Percentiles rank a stretch among this genome's conserved stretches.
Conservation (phyloP, 2,113 vertebrate genomes). For the Saimiri boliviensis region DNA sequence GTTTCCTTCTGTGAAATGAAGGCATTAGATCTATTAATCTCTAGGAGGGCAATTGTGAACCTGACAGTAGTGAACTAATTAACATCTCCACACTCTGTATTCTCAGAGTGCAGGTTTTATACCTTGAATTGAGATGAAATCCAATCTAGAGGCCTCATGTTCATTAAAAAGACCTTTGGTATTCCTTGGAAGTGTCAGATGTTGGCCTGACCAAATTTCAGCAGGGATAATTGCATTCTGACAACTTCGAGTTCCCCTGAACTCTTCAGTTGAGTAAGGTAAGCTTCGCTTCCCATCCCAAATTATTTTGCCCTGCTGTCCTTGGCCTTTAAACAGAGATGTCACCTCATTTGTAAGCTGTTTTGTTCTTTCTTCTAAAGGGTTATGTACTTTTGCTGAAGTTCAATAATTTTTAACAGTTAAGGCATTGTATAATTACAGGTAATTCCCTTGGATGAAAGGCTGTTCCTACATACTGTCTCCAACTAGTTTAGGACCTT, state of each 20-base stretch:
- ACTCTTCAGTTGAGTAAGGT: not conserved
- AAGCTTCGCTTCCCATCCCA: slow-evolving; percentile 37
- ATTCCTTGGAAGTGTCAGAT: slow-evolving; percentile 63
- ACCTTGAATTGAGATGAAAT: slow-evolving; percentile 59
- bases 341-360: slow-evolving; percentile 33
- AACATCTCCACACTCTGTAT: slow-evolving; percentile 40
- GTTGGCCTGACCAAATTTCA: slow-evolving; percentile 51
- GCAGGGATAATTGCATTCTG: slow-evolving; percentile 54
- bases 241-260: slow-evolving; percentile 27
- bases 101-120: slow-evolving; percentile 34
- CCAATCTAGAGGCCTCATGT: slow-evolving; percentile 45
- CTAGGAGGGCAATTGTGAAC: slow-evolving; percentile 16
- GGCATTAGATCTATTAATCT: not conserved
- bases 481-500: not conserved
- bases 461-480: not conserved
- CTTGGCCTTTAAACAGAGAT: slow-evolving; percentile 30
- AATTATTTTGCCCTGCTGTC: slow-evolving; percentile 59
- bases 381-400: not conserved
- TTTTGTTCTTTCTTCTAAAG: slow-evolving; percentile 31
- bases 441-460: not conserved
- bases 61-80: slow-evolving; percentile 48
- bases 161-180: slow-evolving; percentile 35
- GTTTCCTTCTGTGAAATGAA: slow-evolving; percentile 54
- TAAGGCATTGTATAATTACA: slow-evolving; percentile 41
- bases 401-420: slow-evolving; percentile 47